Base-by-base conservation (phyloP, 2,797 vertebrate genomes). In the Graptemys geographica region DNA sequence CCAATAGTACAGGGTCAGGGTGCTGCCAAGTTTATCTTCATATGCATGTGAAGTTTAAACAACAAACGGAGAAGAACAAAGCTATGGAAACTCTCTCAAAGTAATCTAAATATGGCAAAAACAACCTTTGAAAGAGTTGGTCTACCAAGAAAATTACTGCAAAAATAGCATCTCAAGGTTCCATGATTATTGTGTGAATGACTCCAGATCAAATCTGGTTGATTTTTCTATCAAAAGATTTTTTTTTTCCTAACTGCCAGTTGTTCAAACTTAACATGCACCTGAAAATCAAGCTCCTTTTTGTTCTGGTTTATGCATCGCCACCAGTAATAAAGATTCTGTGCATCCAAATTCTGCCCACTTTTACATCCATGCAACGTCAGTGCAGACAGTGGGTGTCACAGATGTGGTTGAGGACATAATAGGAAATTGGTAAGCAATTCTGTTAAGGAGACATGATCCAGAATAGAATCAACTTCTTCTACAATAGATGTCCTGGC, bases 331-430 rank as follows among this genome's bases (percentile, higher is more conserved):
- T 72, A 79, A 76, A 52, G 15, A 72, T 21, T 56, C 44, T 33
- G 33, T 80, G 52, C 41, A 83, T 62, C 44, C 76, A 82, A 84
- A 92, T 87, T 92, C 83, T 94, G 65, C 25, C 86, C 83, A 87
- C 83, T 92, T 84, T 25, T 93, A 81, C 85, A 89, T n/a, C 31
- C 59, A 18, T 33, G 59, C 52, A 55, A 19, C 25, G 10, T 33
- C 51, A 69, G 6, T 16, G 81, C 49, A 94, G 84, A 92, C 69
- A 93, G 88, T 31, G 81, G 83, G 1, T 41, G 55, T 31, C 57
- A 90, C 31, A 52, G 88, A 92, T 89, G 89, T 80, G 85, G 15
- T 47, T 94, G 92, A 5, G 79, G 72, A 94, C 49, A 79, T 4
- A 44, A 82, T 69, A 41, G 44, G 81, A 92, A 93, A 95, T 33